Base-by-base conservation (phyloP, 2,888 invertebrate genomes). In the Theristus sp. region DNA sequence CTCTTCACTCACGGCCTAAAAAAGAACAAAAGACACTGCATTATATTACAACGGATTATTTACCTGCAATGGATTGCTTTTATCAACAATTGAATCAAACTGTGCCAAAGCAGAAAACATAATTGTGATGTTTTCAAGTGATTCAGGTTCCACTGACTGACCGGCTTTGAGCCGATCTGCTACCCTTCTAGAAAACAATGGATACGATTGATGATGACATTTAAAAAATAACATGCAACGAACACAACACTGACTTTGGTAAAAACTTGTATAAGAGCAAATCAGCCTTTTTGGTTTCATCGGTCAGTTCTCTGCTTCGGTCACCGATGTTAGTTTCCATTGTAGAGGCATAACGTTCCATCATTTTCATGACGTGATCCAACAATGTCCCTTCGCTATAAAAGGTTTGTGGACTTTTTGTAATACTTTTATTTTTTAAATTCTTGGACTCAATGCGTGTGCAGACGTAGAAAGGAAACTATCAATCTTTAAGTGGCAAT, bases 351-450 rank as follows among this genome's bases (percentile, higher is more conserved):
- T 93, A 91, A 73, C 89, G 89, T 75, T 93, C 93, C 89, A 94
- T 90, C 84, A 93, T 90, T 0, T 87, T 86, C 81, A 93, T 87
- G 90, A 93, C 91, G 73, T 91, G 91, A 76, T 94, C 94, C 71
- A 93, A 87, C 68, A 94, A 91, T 75, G 91, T 93, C 24, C 87
- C 84, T 75, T 89, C 86, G 85, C 88, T 88, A 13, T 13, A 38
- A 38, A 38, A 6, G 17, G 17, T n/a, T n/a, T n/a, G n/a, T n/a
- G n/a, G n/a, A n/a, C n/a, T n/a, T n/a, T n/a, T n/a, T n/a, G n/a
- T n/a, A n/a, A n/a, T n/a, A n/a, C n/a, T n/a, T n/a, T n/a, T n/a
- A n/a, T n/a, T n/a, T n/a, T n/a, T n/a, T n/a, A n/a, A n/a, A n/a
- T n/a, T n/a, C n/a, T n/a, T n/a, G n/a, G n/a, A n/a, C n/a, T n/a